A percentile compares a stretch with the other conserved stretches of the same genome.
Conservation (phyloP, 2,113 vertebrate species). For the Ailuropoda melanoleuca region DNA sequence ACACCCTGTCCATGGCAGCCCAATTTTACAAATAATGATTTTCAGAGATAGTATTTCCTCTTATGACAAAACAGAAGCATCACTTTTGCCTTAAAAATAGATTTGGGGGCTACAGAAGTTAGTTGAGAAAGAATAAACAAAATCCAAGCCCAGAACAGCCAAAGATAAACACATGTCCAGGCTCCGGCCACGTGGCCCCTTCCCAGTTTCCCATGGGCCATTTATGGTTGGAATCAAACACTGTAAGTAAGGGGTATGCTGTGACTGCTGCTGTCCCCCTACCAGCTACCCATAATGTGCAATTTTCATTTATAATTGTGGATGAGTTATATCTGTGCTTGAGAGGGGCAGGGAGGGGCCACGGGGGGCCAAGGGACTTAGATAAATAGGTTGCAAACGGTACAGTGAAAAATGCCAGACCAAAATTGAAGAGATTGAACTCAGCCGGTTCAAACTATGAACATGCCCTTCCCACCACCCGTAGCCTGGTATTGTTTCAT, state of each 20-base stretch:
- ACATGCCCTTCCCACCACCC: not conserved
- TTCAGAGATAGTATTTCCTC: not conserved
- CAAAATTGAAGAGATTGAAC: slow-evolving; percentile 61
- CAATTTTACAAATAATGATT: not conserved
- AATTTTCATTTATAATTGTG: slow-evolving; percentile 65
- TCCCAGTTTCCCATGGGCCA: not conserved
- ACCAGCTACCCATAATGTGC: not conserved
- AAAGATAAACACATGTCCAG: slow-evolving; percentile 1
- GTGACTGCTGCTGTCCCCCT: not conserved
- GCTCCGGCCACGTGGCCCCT: slow-evolving; percentile 27
- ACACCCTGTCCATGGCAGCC: not conserved
- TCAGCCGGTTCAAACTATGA: not conserved
- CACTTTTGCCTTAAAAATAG: slow-evolving; percentile 48
- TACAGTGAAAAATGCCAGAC: slow-evolving; percentile 56
- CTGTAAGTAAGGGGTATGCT: slow-evolving; percentile 40
- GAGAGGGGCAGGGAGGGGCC: not conserved
- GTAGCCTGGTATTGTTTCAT: not conserved
- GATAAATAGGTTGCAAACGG: slow-evolving; percentile 65
- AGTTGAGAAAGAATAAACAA: not conserved
- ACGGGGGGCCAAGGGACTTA: not conserved
- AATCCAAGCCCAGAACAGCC: not conserved
- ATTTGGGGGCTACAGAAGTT: not conserved
- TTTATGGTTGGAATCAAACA: slow-evolving; percentile 49
- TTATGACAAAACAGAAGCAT: not conserved
- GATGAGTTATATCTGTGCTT: slow-evolving; percentile 31